phyloP scores from a whole-genome alignment of 2,888 invertebrate species.

The Melanophora roralis region DNA sequence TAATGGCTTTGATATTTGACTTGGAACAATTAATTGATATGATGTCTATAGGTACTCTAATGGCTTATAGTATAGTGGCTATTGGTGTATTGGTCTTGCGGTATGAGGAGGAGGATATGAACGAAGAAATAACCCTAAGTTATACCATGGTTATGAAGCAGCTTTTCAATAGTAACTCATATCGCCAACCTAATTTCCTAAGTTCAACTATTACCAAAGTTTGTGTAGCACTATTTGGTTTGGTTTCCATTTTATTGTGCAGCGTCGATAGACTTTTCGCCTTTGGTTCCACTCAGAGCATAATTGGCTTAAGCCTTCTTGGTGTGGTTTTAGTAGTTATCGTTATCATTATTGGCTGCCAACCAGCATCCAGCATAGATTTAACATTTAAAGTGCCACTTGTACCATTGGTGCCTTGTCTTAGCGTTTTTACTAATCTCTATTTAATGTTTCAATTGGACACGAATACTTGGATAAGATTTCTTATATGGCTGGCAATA shows the following conservation, averaged over 20 bases:
- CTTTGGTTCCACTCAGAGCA: constrained; percentile 67
- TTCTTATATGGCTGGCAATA: constrained; percentile 89
- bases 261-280: constrained; percentile 66
- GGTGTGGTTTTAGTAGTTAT: constrained; percentile 79
- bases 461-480: constrained; percentile 91
- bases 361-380: constrained; percentile 82
- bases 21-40: constrained; percentile 94
- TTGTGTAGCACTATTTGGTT: constrained; percentile 80
- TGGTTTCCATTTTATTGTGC: constrained; percentile 75
- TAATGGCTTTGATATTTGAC: constrained; percentile 92
- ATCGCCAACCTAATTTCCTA: constrained; percentile 82
- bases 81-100: constrained; percentile 92
- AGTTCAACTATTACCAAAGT: constrained; percentile 83
- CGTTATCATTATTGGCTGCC: constrained; percentile 82
- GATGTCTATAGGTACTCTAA: constrained; percentile 95
- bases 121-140: constrained; percentile 71
- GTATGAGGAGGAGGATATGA: constrained; percentile 78
- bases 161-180: constrained; percentile 84
- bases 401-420: constrained; percentile 89
- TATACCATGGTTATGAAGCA: constrained; percentile 78
- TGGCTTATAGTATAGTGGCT: constrained; percentile 95
- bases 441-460: constrained; percentile 95
- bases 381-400: constrained; percentile 89
- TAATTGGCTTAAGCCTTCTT: constrained; percentile 78
- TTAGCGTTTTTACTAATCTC: constrained; percentile 91